Evolutionary conservation across 1,140 invertebrate genomes (phyloP), one percentile per base, ranked within the genome.

Genomic region (Ostrea denselamellosa): DNA sequence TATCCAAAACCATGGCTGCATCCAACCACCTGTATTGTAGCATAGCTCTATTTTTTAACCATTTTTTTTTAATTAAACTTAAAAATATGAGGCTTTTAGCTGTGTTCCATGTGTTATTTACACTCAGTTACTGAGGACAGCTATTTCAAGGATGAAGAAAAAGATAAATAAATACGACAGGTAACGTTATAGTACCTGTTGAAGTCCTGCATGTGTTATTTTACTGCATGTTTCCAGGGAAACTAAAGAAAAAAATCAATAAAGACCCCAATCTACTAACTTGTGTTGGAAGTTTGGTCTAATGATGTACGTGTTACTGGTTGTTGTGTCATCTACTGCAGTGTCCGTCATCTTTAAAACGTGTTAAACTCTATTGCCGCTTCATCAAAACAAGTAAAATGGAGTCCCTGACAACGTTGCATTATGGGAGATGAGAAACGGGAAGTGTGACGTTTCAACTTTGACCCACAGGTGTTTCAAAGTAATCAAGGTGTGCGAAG

Each of bases 261-360:
- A 44, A 83, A 17, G 28, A 52, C 10, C n/a, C 5, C 8, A 9
- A 0, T 14, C 25, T 77, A 86, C 91, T 92, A 91, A 93, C 92
- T 93, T 93, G 85, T 93, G 90, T 85, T 90, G 89, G 89, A 92
- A 93, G 85, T 92, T 93, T 19, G 93, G 93, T 68, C 93, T 85
- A 82, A 93, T 93, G 14, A 93, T 87, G 62, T 93, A 93, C 25
- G 92, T 93, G 87, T 93, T 93, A 83, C 86, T 90, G 8, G 87
- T 44, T 53, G 85, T 56, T 71, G 87, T 83, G 68, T 90, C 88
- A 87, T 90, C 87, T 51, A 84, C 90, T n/a, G 83, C 86, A 19
- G 85, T 85, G 51, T 87, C 86, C 51, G 90, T 85, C 87, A 89
- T 90, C 81, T 65, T 85, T n/a, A 83, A 85, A 86, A 22, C 58